Percentiles rank a stretch among this genome's conserved stretches.
Conservation (phyloP, 2,113 vertebrate genomes). For the Eidolon helvum region DNA sequence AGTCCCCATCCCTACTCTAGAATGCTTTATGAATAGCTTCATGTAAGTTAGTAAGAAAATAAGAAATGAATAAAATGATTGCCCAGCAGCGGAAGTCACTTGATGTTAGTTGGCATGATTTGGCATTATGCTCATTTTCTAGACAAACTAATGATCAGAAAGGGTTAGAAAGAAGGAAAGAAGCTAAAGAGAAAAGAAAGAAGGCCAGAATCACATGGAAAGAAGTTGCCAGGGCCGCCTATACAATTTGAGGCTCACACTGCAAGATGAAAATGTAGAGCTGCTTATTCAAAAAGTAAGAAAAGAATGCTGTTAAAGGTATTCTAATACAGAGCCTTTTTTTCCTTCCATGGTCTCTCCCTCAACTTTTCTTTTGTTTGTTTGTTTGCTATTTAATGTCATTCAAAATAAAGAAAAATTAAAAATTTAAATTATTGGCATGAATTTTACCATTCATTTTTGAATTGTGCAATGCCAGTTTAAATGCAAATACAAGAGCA, state of each 20-base stretch:
- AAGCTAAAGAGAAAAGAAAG: neutral
- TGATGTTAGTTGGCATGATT: neutral
- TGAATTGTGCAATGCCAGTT: neutral
- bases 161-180: neutral
- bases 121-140: neutral
- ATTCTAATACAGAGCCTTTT: neutral
- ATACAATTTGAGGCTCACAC: neutral
- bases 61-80: neutral
- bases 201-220: neutral
- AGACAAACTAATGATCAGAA: neutral
- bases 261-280: neutral
- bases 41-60: neutral
- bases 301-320: neutral
- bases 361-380: neutral
- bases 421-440: neutral
- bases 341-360: neutral
- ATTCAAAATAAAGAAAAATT: neutral
- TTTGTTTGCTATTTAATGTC: neutral
- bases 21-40: neutral
- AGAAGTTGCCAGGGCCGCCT: neutral
- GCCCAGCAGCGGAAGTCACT: neutral
- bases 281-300: neutral
- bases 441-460: neutral
- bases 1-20: too few relatives aligned
- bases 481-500: neutral